Conservation (phyloP, 2,113 vertebrate genomes). For the Cyanistes caeruleus region DNA sequence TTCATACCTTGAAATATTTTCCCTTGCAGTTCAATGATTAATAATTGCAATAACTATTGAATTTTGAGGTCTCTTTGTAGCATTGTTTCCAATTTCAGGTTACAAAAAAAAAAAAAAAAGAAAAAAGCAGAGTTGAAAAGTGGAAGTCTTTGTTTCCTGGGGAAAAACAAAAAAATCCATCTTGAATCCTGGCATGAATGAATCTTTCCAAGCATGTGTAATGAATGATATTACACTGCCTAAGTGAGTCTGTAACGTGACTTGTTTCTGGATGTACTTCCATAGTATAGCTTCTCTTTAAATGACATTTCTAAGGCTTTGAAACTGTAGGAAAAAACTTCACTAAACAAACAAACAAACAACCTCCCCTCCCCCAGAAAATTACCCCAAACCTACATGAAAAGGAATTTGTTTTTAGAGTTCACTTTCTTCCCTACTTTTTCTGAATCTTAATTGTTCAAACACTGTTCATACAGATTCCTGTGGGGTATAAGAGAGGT, state of each 20-base stretch:
- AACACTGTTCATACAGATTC: not conserved
- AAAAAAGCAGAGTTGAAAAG: not conserved
- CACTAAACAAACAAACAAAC: not conserved
- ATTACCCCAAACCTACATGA: fast-evolving
- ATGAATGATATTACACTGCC: conserved; percentile 1
- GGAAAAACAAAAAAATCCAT: not conserved
- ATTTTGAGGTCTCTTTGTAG: not conserved
- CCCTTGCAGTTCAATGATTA: not conserved
- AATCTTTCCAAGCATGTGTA: conserved; percentile 21
- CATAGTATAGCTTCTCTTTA: not conserved
- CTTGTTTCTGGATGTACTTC: not conserved
- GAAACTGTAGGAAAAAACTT: not conserved
- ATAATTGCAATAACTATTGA: not conserved
- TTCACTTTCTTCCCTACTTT: not conserved
- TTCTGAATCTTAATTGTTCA: not conserved
- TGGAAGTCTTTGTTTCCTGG: not conserved
- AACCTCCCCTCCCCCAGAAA: not conserved
- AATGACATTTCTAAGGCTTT: not conserved
- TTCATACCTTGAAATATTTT: not conserved
- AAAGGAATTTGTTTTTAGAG: not conserved
- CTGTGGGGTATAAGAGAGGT: not conserved
- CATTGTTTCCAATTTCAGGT: not conserved
- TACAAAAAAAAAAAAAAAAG: not conserved
- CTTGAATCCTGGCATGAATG: conserved; percentile 11
- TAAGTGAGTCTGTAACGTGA: not conserved